Conservation (phyloP, 2,888 invertebrate genomes). For the Fragum fragum region DNA sequence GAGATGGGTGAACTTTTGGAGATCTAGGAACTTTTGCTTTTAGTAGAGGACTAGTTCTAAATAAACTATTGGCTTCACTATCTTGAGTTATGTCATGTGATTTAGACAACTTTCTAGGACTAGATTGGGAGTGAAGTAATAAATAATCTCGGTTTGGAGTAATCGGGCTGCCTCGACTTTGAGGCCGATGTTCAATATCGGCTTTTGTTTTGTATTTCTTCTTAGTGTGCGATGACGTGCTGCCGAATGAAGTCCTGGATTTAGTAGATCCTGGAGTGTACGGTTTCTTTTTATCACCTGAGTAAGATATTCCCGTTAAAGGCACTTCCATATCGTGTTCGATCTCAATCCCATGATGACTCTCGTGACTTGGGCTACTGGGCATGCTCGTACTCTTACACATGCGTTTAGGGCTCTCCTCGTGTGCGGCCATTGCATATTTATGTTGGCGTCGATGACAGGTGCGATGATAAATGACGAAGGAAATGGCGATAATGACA, state of each 20-base stretch:
- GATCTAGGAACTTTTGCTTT: conserved; percentile 73
- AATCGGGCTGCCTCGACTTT: conserved; percentile 68
- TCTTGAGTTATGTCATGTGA: conserved; percentile 70
- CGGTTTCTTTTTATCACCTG: conserved; percentile 54
- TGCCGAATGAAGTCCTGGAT: conserved; percentile 74
- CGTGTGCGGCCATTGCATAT: conserved; percentile 78
- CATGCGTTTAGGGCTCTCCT: conserved; percentile 78
- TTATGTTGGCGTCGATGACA: conserved; percentile 76
- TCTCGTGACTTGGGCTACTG: conserved; percentile 72
- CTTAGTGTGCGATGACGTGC: conserved; percentile 56
- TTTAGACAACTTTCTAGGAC: conserved; percentile 76
- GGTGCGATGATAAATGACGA: conserved; percentile 79
- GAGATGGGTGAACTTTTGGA: conserved; percentile 78
- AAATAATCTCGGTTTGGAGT: conserved; percentile 74
- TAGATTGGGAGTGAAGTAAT: conserved; percentile 71
- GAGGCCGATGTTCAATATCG: conserved; percentile 65
- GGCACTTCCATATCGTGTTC: conserved; percentile 81
- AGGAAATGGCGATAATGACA: conserved; percentile 75
- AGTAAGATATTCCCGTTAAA: conserved; percentile 70
- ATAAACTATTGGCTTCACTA: conserved; percentile 72
- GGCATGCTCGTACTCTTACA: conserved; percentile 75
- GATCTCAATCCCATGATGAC: conserved; percentile 73
- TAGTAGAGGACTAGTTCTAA: conserved; percentile 74
- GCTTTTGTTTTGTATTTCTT: conserved; percentile 72
- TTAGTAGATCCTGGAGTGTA: conserved; percentile 74